These are phyloP conservation scores for Eristalis intricaria DNA, from an alignment of 2,888 invertebrate genomes.

Conservation along the genomic window DNA sequence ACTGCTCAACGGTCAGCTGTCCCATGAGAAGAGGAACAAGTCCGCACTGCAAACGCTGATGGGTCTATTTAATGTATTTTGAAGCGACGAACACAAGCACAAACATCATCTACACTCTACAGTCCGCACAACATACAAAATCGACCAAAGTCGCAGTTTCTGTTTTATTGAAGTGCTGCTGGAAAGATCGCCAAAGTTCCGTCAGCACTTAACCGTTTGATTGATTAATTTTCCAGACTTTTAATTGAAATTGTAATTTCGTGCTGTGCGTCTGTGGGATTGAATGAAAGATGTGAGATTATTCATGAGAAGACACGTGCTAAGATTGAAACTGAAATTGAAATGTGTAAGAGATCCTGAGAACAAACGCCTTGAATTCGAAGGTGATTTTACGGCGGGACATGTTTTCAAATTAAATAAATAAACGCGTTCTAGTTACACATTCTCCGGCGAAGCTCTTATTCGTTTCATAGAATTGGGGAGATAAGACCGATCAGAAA, in stretches of 20 bases:
- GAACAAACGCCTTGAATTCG: too few relatives aligned
- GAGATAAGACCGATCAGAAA: too few relatives aligned
- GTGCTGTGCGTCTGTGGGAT: not conserved
- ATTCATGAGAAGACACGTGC: not conserved
- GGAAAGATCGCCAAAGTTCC: not conserved
- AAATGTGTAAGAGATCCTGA: too few relatives aligned
- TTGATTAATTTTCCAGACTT: not conserved
- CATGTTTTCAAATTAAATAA: too few relatives aligned
- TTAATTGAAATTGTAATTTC: not conserved
- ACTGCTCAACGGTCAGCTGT: not conserved
- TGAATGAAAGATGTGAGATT: not conserved
- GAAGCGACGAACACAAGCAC: not conserved
- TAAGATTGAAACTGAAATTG: not conserved
- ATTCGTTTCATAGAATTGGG: too few relatives aligned
- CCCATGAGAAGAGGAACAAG: not conserved
- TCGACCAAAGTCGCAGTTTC: not conserved
- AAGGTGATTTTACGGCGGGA: too few relatives aligned
- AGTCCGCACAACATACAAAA: not conserved
- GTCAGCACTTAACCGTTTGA: not conserved
- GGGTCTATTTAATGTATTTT: not conserved
- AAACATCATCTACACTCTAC: not conserved
- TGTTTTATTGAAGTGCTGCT: not conserved
- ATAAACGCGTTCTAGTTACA: too few relatives aligned
- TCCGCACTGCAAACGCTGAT: not conserved
- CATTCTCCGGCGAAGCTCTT: too few relatives aligned